Evolutionary conservation across 2,888 invertebrate species (phyloP).

Genomic region (Nesidiocoris tenuis): DNA sequence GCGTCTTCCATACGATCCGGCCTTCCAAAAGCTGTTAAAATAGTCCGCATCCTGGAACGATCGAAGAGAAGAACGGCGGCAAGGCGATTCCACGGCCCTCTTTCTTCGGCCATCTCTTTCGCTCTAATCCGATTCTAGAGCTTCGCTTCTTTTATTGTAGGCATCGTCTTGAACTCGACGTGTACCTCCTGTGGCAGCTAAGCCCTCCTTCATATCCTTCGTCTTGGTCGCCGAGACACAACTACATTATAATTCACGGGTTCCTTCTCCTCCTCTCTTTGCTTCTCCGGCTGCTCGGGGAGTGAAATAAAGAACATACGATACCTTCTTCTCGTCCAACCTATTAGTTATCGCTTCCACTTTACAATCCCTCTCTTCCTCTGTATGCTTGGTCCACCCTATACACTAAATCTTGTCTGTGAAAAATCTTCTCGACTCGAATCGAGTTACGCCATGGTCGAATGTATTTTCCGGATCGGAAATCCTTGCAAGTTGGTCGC

Average conservation of each 20-base stretch:
- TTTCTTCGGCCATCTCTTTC: background rate
- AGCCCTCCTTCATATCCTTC: background rate
- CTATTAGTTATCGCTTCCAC: constrained; percentile 26
- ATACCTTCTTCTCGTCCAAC: constrained; percentile 24
- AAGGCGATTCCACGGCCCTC: background rate
- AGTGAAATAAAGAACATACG: background rate
- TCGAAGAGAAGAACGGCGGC: background rate
- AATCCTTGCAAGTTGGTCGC: too few species aligned
- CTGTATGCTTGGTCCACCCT: too few species aligned
- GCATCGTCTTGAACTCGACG: background rate
- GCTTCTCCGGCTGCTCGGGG: background rate
- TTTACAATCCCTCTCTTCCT: background rate
- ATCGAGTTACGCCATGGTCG: background rate
- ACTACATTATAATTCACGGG: constrained; percentile 34
- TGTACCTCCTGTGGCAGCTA: background rate
- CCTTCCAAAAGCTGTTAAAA: constrained; percentile 24
- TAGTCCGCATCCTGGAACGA: constrained; percentile 6
- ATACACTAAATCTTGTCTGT: constrained; percentile 2
- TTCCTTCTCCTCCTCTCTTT: constrained; percentile 14
- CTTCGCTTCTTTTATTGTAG: background rate
- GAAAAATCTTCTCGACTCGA: constrained; percentile 6
- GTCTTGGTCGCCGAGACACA: background rate
- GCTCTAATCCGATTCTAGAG: constrained; percentile 4
- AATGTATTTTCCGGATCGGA: too few species aligned
- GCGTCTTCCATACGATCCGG: too few species aligned